Evolutionary conservation across 2,888 invertebrate genomes (phyloP), one percentile per base, ranked within the genome.

Genomic region (Zonitis immaculata): DNA sequence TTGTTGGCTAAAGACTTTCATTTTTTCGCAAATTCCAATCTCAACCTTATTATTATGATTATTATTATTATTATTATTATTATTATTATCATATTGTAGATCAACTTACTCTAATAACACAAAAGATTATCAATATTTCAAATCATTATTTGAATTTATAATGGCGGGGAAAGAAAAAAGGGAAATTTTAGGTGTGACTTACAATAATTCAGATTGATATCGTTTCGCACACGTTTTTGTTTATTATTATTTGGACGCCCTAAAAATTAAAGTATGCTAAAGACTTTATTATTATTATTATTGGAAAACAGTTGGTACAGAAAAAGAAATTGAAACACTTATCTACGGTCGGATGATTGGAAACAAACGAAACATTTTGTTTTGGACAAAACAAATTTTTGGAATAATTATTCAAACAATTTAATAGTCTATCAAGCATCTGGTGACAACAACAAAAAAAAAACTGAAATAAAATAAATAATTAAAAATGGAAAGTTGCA

Each of bases 361-460:
- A 54, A 54, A 54, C 54, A 54, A 54, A 51, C 42, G 44, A n/a
- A 35, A 46, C n/a, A n/a, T n/a, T n/a, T n/a, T n/a, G n/a, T n/a
- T n/a, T n/a, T n/a, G n/a, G n/a, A n/a, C n/a, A n/a, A n/a, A n/a
- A n/a, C n/a, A n/a, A n/a, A n/a, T n/a, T n/a, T n/a, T n/a, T n/a
- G n/a, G n/a, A n/a, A n/a, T n/a, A n/a, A n/a, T n/a, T n/a, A n/a
- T n/a, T n/a, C n/a, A n/a, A n/a, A n/a, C n/a, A 22, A 46, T 47
- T 49, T 53, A 53, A 49, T 49, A 26, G 53, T 49, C 35, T 35
- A 47, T 53, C 49, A 49, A 53, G 43, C 44, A 44, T 45, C 45
- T 50, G 47, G 47, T 44, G 42, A 42, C 39, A 20, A 20, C n/a
- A n/a, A n/a, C n/a, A n/a, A 35, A 4, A 18, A 9, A 12, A 5